phyloP scores from a whole-genome alignment of 2,797 vertebrate species.

The Sebastes hopkinsi region DNA sequence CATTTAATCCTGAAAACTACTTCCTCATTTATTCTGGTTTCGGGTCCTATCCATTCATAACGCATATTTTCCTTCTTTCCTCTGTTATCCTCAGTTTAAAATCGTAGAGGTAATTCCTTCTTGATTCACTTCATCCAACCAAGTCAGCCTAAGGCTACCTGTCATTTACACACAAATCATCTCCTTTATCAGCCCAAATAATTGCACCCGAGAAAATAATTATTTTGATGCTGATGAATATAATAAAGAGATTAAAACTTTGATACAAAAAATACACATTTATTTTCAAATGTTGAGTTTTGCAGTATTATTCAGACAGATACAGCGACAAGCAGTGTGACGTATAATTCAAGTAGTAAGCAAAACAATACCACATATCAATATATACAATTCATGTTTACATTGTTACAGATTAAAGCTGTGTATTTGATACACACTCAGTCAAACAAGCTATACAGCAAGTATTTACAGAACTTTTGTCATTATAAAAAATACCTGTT shows the following conservation, averaged over 20 bases:
- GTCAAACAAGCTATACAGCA: slow-evolving; percentile 59
- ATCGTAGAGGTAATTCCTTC: neutral
- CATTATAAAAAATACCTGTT: slow-evolving; percentile 30
- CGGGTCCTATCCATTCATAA: neutral
- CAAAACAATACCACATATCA: slow-evolving; percentile 20
- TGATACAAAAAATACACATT: slow-evolving; percentile 60
- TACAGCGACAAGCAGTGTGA: slow-evolving; percentile 28
- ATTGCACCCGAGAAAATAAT: neutral
- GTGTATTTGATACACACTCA: slow-evolving; percentile 72
- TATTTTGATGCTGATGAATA: neutral
- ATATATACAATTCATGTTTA: slow-evolving; percentile 53
- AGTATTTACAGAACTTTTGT: slow-evolving; percentile 71
- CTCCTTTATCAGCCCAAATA: neutral
- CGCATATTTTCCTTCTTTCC: neutral
- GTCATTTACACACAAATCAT: neutral
- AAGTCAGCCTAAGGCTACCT: neutral
- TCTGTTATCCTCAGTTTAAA: neutral
- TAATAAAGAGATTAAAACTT: slow-evolving; percentile 33
- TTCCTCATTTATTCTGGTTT: neutral
- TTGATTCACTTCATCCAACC: neutral
- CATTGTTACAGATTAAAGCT: slow-evolving; percentile 26
- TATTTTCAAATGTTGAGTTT: slow-evolving; percentile 47
- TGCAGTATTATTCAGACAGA: slow-evolving; percentile 10
- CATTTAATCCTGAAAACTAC: neutral
- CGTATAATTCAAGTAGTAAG: slow-evolving; percentile 17